Evolutionary conservation across 2,888 invertebrate species (phyloP).

Genomic region (Lordiphosa andalusiaca): DNA sequence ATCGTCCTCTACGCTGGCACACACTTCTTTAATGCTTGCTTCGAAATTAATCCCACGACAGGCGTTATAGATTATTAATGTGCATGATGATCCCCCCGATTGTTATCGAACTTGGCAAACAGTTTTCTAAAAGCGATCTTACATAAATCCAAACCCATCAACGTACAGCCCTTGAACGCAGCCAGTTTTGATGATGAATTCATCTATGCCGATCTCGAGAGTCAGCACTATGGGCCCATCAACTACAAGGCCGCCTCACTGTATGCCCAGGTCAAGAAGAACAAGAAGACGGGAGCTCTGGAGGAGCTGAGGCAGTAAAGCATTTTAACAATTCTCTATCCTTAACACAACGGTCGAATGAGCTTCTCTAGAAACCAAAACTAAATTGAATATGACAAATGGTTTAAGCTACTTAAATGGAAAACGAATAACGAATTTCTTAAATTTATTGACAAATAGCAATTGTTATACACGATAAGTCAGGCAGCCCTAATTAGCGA

Average conservation of each 20-base stretch:
- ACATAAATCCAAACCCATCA: conserved; percentile 1
- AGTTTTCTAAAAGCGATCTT: neutral
- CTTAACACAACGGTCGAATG: conserved; percentile 28
- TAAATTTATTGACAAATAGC: conserved; percentile 51
- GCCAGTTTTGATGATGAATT: conserved; percentile 85
- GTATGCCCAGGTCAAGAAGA: conserved; percentile 87
- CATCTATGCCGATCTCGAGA: conserved; percentile 94
- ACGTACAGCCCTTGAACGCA: conserved; percentile 88
- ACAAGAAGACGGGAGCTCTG: conserved; percentile 78
- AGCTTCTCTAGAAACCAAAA: conserved; percentile 49
- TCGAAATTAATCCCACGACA: conserved; percentile 52
- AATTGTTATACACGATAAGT: conserved; percentile 48
- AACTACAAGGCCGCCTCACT: conserved; percentile 94
- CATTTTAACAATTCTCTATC: conserved; percentile 20
- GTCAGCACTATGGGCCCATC: conserved; percentile 94
- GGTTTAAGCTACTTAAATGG: conserved; percentile 41
- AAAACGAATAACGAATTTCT: conserved; percentile 66
- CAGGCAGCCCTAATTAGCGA: conserved; percentile 29
- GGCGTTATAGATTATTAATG: conserved; percentile 72
- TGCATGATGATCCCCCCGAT: conserved; percentile 32
- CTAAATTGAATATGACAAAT: conserved; percentile 34
- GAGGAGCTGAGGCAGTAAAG: conserved; percentile 65
- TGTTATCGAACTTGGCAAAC: neutral
- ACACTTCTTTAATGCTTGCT: conserved; percentile 28
- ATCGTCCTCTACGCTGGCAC: conserved; percentile 54